A percentile compares a stretch with the other conserved stretches of the same genome.
These are phyloP conservation scores for Chloebia gouldiae DNA, from an alignment of 2,113 vertebrate genomes.

Conservation along the genomic window DNA sequence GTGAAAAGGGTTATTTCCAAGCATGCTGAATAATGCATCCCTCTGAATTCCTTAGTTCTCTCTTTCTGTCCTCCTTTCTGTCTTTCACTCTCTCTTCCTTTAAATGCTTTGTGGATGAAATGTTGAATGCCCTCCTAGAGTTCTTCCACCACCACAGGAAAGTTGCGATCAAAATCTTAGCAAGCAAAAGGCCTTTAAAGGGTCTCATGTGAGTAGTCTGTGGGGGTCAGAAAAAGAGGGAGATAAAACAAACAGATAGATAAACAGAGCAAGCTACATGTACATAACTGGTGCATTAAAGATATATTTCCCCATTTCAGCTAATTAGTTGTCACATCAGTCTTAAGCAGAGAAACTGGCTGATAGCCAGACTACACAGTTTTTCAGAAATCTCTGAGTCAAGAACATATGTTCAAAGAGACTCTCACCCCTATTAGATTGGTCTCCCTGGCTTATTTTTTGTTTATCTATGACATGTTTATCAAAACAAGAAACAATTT, in stretches of 20 bases:
- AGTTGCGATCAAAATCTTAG: not conserved
- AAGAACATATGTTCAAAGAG: not conserved
- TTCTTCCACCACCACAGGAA: not conserved
- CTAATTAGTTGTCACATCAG: constrained; percentile 64
- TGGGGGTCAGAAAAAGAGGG: not conserved
- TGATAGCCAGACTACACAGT: not conserved
- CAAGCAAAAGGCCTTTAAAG: not conserved
- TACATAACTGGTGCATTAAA: constrained; percentile 18
- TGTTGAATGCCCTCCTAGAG: not conserved
- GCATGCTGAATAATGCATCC: constrained; percentile 63
- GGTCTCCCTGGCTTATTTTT: not conserved
- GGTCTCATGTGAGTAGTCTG: not conserved
- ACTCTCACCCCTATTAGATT: not conserved
- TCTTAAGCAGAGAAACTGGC: constrained; percentile 35
- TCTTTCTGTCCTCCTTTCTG: constrained; percentile 46
- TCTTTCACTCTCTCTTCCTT: constrained; percentile 24
- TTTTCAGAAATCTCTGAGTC: constrained; percentile 17
- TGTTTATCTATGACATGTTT: not conserved
- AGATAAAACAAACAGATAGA: not conserved
- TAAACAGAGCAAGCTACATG: not conserved
- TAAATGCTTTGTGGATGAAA: constrained; percentile 28
- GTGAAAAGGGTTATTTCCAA: constrained; percentile 69
- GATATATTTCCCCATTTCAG: constrained; percentile 36
- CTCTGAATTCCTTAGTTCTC: constrained; percentile 62
- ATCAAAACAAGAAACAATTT: not conserved